Evolutionary conservation across 1,140 invertebrate species (phyloP), one percentile per base, ranked within the genome.

Genomic region (Heliconius hermathena): DNA sequence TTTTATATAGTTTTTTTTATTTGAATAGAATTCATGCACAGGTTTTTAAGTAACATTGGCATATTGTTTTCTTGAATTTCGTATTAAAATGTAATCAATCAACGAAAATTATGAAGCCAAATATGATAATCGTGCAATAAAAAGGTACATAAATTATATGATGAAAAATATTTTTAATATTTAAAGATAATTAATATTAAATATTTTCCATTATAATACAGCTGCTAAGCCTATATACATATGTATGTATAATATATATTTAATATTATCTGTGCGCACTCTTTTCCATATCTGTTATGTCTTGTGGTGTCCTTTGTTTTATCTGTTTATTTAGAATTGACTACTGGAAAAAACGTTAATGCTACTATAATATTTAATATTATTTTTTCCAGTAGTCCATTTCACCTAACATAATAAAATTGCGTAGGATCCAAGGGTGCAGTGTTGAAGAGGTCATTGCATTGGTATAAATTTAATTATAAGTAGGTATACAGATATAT

Each of bases 391-490:
- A 49, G 73, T 54, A 60, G 52, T 36, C 8, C 11, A 41, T 71
- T 77, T 81, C 77, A 83, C 13, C 76, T 80, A 76, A 80, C 80
- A 77, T 36, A 75, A 74, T 41, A 71, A 76, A 76, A 29, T 76
- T 26, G 13, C 36, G 36, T n/a, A 71, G 54, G 71, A 72, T 72
- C 71, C 71, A 72, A 41, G 16, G 73, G 81, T 84, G 79, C 78
- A 74, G 38, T 78, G 82, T 77, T 78, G 73, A 84, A 86, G 84
- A 86, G 80, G 82, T 84, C 83, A 82, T 83, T 85, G 84, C 82
- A 83, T 82, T 72, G 78, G 66, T n/a, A 49, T n/a, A 38, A 72
- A 72, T 38, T 72, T 9, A 11, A 38, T 13, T n/a, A 41, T 71
- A 29, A 13, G 41, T 46, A 46, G 66, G 66, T 26, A 52, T 52